phyloP scores from a whole-genome alignment of 2,797 vertebrate species.

The Poeciliopsis gracilis region DNA sequence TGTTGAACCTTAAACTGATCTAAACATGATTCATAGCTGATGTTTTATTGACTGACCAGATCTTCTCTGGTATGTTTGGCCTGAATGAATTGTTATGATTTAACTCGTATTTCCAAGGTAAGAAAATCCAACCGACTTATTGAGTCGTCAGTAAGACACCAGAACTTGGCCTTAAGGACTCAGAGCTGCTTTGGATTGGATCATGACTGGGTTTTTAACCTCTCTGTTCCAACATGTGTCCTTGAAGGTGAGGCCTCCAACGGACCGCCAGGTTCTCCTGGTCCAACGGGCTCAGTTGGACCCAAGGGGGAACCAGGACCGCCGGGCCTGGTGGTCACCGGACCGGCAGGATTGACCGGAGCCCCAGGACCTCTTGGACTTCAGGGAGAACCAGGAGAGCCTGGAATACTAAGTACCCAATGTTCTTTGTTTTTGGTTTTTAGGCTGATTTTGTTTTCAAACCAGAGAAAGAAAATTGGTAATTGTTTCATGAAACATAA shows the following conservation, averaged over 20 bases:
- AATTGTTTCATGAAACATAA: neutral
- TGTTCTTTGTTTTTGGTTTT: neutral
- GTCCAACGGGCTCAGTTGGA: constrained; percentile 62
- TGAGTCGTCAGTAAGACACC: neutral
- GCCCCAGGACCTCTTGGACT: constrained; percentile 50
- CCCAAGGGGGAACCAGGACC: constrained; percentile 67
- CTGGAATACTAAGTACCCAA: constrained; percentile 61
- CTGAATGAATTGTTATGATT: neutral
- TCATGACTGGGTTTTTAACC: neutral
- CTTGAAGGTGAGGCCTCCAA: constrained; percentile 32
- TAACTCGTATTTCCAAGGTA: neutral
- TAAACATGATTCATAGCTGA: neutral
- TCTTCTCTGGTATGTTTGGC: neutral
- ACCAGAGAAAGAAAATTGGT: neutral
- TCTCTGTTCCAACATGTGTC: neutral
- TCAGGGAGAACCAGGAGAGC: constrained; percentile 64
- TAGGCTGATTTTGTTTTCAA: neutral
- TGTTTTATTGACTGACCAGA: neutral
- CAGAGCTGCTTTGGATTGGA: neutral
- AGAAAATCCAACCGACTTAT: neutral
- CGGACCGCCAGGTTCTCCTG: constrained; percentile 51
- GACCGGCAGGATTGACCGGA: constrained; percentile 59
- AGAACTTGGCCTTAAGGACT: neutral
- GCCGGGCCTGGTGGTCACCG: constrained; percentile 28
- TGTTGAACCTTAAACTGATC: neutral